Evolutionary conservation across 2,797 vertebrate species (phyloP).

Genomic region (Chiroxiphia lanceolata): DNA sequence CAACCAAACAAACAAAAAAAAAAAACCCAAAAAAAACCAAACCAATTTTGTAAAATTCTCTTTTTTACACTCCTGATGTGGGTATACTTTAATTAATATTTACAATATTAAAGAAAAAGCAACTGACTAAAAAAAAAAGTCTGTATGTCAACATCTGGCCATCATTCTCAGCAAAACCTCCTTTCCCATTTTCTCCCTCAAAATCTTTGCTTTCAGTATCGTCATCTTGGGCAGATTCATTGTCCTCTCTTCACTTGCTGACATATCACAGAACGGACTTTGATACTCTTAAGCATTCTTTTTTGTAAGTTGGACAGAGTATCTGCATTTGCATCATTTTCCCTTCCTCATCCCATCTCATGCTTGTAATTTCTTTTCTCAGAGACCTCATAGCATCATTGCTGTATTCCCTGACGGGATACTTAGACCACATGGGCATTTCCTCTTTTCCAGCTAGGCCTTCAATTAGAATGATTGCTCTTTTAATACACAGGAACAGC

Average conservation of each 20-base stretch:
- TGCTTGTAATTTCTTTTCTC: background rate
- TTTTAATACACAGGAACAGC: background rate
- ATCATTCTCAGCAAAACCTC: background rate
- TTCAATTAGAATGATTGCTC: background rate
- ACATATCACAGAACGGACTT: background rate
- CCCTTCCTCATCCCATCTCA: background rate
- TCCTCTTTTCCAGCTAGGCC: background rate
- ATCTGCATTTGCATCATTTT: background rate
- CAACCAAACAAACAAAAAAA: too few species aligned
- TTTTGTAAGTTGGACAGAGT: background rate
- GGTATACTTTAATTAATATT: background rate
- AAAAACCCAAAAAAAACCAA: fast-evolving
- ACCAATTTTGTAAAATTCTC: background rate
- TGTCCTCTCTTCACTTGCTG: background rate
- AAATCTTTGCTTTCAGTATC: background rate
- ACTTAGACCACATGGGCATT: background rate
- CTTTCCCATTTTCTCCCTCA: background rate
- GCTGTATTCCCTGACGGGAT: background rate
- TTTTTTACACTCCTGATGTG: background rate
- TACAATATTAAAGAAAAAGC: background rate
- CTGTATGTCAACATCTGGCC: background rate
- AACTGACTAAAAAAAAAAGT: background rate
- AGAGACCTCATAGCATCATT: background rate
- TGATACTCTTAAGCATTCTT: background rate
- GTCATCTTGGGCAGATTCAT: background rate